Evolutionary conservation across 2,888 invertebrate species (phyloP).

Genomic region (Epistrophe grossulariae): DNA sequence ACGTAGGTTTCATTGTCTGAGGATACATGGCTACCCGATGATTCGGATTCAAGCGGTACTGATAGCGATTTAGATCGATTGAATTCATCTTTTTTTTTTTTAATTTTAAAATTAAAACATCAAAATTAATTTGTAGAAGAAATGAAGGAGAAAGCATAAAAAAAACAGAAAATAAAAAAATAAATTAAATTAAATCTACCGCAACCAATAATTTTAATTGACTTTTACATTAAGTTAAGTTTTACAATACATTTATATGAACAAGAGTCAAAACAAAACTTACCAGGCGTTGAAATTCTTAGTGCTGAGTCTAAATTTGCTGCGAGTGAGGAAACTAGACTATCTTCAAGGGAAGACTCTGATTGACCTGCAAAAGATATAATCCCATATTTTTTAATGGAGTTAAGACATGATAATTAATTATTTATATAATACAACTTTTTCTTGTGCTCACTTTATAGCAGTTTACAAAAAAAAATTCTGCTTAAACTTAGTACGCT

Average conservation of each 20-base stretch:
- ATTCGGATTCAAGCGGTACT: constrained; percentile 63
- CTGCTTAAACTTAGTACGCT: too few relatives aligned
- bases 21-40: constrained; percentile 77
- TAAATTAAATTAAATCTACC: constrained; percentile 38
- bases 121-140: constrained; percentile 51
- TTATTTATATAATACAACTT: too few relatives aligned
- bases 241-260: background rate
- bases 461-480: too few relatives aligned
- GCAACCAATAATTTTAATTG: constrained; percentile 16
- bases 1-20: constrained; percentile 81
- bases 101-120: constrained; percentile 44
- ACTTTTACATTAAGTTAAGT: background rate
- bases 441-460: too few relatives aligned
- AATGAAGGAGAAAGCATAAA: constrained; percentile 48
- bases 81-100: constrained; percentile 54
- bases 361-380: constrained; percentile 74
- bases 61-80: constrained; percentile 59
- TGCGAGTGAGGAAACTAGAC: constrained; percentile 77
- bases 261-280: background rate
- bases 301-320: constrained; percentile 61
- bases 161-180: constrained; percentile 37
- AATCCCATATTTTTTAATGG: background rate
- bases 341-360: constrained; percentile 77
- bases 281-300: constrained; percentile 44
- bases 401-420: too few relatives aligned